Evolutionary conservation across 2,113 vertebrate species (phyloP), one percentile per base, ranked within the genome.

Genomic region (Castor canadensis): DNA sequence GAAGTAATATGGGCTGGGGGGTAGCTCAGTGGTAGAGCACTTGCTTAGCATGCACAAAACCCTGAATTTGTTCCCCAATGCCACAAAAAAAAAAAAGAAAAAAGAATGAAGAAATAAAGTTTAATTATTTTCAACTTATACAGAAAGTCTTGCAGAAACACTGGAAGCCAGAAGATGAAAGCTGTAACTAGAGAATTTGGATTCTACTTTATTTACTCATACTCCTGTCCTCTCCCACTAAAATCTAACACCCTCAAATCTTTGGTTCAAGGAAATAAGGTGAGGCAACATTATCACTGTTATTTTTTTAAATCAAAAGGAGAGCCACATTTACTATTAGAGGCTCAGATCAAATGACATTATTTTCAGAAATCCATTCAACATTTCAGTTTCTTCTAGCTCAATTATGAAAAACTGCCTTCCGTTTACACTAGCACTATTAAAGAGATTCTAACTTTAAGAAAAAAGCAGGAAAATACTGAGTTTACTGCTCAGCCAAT

Each of bases 331-430:
- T 81, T 58, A 52, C 47, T 60, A 35, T 35, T 52, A 87, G 87
- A 88, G 40, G 60, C 89, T 91, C 47, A 28, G 35, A 94, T 58
- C 71, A 84, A 93, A 95, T 5, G 40, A 90, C 60, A n/a, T 43
- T 73, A 93, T 54, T 94, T 80, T 47, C 60, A 90, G 75, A 89
- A 89, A 94, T 47, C 38, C 81, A 88, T 32, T 90, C 49, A 47
- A 32, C 52, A 38, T 75, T 35, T 58, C 71, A 87, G 67, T 66
- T 91, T 71, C 54, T 89, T 95, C 80, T 86, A 62, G 28, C 35
- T 84, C 47, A 40, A 54, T 40, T 91, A 87, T 91, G 76, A 96
- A 93, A 96, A 81, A 91, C 1, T 71, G 72, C 28, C 56, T 94
- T 81, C 81, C 20, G 52, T 49, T 87, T 91, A 84, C n/a, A 69